Conservation (phyloP, 2,888 invertebrate species). For the Nasonia oneida region DNA sequence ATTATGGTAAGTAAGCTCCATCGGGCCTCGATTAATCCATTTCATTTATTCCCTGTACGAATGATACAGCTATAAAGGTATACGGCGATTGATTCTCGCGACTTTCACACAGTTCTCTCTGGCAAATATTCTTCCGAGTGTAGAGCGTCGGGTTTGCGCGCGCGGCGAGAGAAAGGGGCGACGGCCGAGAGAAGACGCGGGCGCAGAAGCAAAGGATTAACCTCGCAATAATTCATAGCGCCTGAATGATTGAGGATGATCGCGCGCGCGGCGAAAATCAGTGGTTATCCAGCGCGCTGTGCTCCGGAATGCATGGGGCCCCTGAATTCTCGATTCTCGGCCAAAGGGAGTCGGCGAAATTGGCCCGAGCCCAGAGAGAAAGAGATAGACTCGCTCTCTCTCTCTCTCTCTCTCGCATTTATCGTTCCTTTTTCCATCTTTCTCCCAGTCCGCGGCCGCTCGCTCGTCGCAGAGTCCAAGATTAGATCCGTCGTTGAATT, state of each 20-base stretch:
- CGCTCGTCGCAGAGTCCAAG: slow-evolving; percentile 13
- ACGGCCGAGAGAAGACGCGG: not conserved
- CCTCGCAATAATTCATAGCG: slow-evolving; percentile 24
- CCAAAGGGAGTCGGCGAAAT: slow-evolving; percentile 51
- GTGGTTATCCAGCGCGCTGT: slow-evolving; percentile 18
- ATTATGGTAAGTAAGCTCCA: slow-evolving; percentile 5
- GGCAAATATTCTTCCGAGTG: too few relatives aligned
- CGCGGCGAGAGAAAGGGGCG: not conserved
- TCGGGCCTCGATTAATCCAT: not conserved
- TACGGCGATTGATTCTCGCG: not conserved
- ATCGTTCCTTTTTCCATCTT: slow-evolving; percentile 38
- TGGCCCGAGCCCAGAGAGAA: slow-evolving; percentile 61
- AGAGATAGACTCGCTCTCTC: slow-evolving; percentile 51
- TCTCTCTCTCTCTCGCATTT: slow-evolving; percentile 65
- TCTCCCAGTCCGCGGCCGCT: not conserved
- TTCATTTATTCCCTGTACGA: not conserved
- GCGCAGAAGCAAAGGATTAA: slow-evolving; percentile 1
- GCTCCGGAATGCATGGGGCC: slow-evolving; percentile 37
- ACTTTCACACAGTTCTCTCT: not conserved
- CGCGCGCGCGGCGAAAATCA: slow-evolving; percentile 28
- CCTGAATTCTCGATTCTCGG: slow-evolving; percentile 37
- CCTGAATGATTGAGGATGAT: slow-evolving; percentile 41
- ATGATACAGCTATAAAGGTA: not conserved
- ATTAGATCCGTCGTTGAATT: slow-evolving; percentile 64
- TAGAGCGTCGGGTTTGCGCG: too few relatives aligned